phyloP scores from a whole-genome alignment of 2,113 vertebrate species.

The Sclerurus mexicanus region DNA sequence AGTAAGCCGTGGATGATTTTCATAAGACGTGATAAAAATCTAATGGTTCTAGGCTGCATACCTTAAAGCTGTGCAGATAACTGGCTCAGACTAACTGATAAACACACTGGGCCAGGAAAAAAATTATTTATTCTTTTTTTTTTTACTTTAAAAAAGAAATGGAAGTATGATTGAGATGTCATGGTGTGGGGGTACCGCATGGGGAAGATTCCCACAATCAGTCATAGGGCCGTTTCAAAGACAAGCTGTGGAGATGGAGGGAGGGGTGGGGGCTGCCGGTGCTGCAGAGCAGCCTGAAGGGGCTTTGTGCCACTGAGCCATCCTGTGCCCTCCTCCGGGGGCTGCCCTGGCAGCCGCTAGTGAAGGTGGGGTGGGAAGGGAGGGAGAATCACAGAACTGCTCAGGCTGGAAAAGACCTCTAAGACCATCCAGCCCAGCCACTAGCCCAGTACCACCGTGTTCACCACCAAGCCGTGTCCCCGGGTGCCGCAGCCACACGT shows the following conservation, averaged over 20 bases:
- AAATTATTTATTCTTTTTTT: too few relatives aligned
- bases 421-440: background rate
- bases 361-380: accelerated
- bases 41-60: slow-evolving; percentile 55
- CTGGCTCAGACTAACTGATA: slow-evolving; percentile 39
- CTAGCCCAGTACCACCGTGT: too few relatives aligned
- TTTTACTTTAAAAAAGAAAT: slow-evolving; percentile 27
- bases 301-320: background rate
- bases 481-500: background rate
- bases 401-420: background rate
- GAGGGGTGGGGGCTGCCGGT: background rate
- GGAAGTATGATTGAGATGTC: slow-evolving; percentile 49
- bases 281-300: background rate
- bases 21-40: slow-evolving; percentile 47
- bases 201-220: slow-evolving; percentile 37
- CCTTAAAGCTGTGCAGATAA: slow-evolving; percentile 23
- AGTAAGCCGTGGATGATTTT: slow-evolving; percentile 53
- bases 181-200: background rate
- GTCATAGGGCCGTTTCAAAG: slow-evolving; percentile 37
- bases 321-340: background rate
- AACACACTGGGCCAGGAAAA: slow-evolving; percentile 1
- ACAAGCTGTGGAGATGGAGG: background rate
- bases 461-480: background rate
- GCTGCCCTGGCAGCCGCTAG: background rate
- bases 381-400: background rate